Conservation (phyloP, 1,140 invertebrate genomes). For the Stratiolaelaps scimitus region DNA sequence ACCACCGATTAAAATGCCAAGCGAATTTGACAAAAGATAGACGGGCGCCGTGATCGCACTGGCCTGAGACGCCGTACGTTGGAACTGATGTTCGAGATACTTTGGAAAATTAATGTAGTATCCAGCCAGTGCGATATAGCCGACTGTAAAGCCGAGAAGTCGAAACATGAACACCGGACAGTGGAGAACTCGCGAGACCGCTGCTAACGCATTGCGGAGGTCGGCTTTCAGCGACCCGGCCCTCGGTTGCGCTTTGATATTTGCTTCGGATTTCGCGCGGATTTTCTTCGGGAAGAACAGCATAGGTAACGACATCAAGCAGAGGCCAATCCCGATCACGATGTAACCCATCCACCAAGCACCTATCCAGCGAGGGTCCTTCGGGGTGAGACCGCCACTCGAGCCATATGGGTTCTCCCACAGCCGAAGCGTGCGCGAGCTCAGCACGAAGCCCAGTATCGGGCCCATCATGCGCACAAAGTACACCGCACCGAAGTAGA, state of each 20-base stretch:
- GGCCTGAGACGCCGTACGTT: constrained; percentile 54
- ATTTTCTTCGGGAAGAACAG: constrained; percentile 36
- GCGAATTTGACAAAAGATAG: constrained; percentile 32
- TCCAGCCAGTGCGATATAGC: constrained; percentile 49
- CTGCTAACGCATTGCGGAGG: background rate
- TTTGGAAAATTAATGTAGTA: constrained; percentile 62
- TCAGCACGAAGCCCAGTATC: constrained; percentile 35
- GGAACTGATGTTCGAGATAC: constrained; percentile 59
- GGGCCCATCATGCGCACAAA: constrained; percentile 36
- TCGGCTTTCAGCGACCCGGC: constrained; percentile 15
- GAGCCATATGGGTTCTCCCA: constrained; percentile 37
- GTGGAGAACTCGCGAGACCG: constrained; percentile 31
- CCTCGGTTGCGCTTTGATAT: constrained; percentile 17
- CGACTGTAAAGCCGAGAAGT: constrained; percentile 31
- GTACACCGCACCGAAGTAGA: constrained; percentile 33
- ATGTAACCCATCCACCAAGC: constrained; percentile 48
- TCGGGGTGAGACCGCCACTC: constrained; percentile 36
- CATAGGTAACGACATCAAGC: constrained; percentile 36
- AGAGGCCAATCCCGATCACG: constrained; percentile 34
- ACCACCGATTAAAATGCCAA: constrained; percentile 35
- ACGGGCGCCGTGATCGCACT: constrained; percentile 39
- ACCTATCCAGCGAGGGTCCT: constrained; percentile 43
- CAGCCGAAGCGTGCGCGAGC: constrained; percentile 33
- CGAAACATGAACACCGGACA: constrained; percentile 33
- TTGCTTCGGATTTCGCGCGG: constrained; percentile 26